Evolutionary conservation across 2,797 vertebrate genomes (phyloP).

Genomic region (Thaleichthys pacificus): DNA sequence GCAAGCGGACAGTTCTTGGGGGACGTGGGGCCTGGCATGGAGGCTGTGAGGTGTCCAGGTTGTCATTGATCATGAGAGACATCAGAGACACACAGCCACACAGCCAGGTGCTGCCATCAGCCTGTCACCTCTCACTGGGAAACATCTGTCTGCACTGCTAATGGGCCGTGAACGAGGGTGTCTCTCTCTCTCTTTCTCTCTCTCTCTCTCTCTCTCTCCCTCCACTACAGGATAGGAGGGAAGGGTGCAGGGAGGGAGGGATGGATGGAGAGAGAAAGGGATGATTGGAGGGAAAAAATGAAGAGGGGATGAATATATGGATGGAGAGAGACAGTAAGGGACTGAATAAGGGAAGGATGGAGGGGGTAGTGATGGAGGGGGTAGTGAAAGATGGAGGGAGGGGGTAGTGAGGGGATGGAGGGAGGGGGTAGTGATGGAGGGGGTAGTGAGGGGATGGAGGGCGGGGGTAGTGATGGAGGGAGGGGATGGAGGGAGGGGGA

Average conservation of each 20-base stretch:
- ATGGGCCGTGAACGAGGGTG: constrained; percentile 47
- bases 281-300: no score
- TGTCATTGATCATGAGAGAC: neutral
- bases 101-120: neutral
- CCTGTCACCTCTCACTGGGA: constrained; percentile 28
- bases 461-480: no score
- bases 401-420: constrained; percentile 7
- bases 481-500: no score
- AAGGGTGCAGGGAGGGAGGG: constrained; percentile 31
- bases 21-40: no score
- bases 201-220: constrained; percentile 17
- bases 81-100: neutral
- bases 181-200: constrained; percentile 19
- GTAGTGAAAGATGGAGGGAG: constrained; percentile 32
- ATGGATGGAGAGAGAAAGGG: neutral
- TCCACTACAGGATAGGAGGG: constrained; percentile 35
- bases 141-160: constrained; percentile 37
- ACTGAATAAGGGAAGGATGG: no score
- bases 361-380: constrained; percentile 23
- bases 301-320: no score
- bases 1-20: no score
- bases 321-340: no score
- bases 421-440: neutral
- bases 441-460: constrained; percentile 18
- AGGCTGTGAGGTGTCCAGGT: no score